Percentiles rank a stretch among this genome's conserved stretches.
Conservation (phyloP, 2,888 invertebrate genomes). For the Torymus auratus region DNA sequence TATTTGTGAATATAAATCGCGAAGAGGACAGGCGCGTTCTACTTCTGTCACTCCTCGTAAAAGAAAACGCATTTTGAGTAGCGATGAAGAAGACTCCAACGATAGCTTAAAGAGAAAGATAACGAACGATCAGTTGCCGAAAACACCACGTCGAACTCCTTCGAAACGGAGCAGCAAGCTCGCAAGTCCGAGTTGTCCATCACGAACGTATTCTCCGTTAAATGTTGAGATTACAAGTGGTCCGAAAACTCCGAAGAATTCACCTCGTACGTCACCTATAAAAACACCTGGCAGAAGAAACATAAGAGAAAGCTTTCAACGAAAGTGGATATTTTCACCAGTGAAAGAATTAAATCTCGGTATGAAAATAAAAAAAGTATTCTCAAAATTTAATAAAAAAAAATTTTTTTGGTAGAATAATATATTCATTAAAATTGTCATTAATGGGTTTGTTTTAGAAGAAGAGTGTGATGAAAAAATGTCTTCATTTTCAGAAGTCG, state of each 20-base stretch:
- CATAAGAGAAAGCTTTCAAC: slow-evolving; percentile 32
- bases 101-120: slow-evolving; percentile 61
- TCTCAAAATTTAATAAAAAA: too few species aligned
- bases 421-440: too few species aligned
- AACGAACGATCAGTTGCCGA: slow-evolving; percentile 45
- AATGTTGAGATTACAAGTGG: slow-evolving; percentile 67
- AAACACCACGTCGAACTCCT: slow-evolving; percentile 63
- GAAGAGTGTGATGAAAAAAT: neutral
- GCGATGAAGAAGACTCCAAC: slow-evolving; percentile 43
- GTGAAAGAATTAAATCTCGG: slow-evolving; percentile 50
- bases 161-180: slow-evolving; percentile 58
- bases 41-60: slow-evolving; percentile 63
- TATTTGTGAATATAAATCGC: slow-evolving; percentile 66
- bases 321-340: slow-evolving; percentile 49
- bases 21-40: slow-evolving; percentile 10
- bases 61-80: slow-evolving; percentile 59
- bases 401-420: too few species aligned
- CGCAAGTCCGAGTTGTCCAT: slow-evolving; percentile 64
- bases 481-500: too few species aligned
- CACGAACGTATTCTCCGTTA: slow-evolving; percentile 70
- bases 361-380: neutral
- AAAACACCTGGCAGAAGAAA: slow-evolving; percentile 5
- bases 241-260: slow-evolving; percentile 59
- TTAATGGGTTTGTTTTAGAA: slow-evolving; percentile 3
- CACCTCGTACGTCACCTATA: slow-evolving; percentile 21